phyloP scores from a whole-genome alignment of 2,113 vertebrate species.

The Willisornis vidua region DNA sequence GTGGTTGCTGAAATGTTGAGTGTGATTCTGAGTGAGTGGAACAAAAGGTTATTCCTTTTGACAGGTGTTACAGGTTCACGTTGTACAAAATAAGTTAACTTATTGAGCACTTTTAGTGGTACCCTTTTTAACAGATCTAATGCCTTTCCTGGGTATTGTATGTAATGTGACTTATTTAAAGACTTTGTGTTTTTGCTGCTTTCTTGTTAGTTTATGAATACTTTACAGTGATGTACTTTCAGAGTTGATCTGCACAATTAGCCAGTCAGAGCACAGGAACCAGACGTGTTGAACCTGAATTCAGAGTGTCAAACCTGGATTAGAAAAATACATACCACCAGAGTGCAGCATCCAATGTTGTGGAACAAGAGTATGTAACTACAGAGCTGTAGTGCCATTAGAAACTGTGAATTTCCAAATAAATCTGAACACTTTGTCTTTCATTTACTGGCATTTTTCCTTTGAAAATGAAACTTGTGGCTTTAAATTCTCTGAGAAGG shows the following conservation, averaged over 20 bases:
- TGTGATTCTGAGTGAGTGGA: slow-evolving; percentile 60
- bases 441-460: slow-evolving; percentile 43
- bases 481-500: not conserved
- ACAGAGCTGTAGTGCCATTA: slow-evolving; percentile 97
- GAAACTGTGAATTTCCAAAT: slow-evolving; percentile 99
- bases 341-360: slow-evolving; percentile 77
- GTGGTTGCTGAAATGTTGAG: slow-evolving; percentile 46
- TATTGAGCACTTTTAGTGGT: slow-evolving; percentile 92
- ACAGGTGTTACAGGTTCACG: slow-evolving; percentile 63
- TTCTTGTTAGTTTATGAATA: slow-evolving; percentile 71
- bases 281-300: slow-evolving; percentile 8
- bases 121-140: slow-evolving; percentile 74
- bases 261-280: slow-evolving; percentile 74
- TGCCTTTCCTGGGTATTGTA: slow-evolving; percentile 83
- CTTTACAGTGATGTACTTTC: slow-evolving; percentile 66
- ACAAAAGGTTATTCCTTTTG: slow-evolving; percentile 56
- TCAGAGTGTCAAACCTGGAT: slow-evolving; percentile 53
- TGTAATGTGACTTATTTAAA: slow-evolving; percentile 87
- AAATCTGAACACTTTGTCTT: slow-evolving; percentile 91
- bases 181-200: slow-evolving; percentile 77
- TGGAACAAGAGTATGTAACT: slow-evolving; percentile 86
- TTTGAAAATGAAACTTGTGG: not conserved
- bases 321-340: slow-evolving; percentile 18
- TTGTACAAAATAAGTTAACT: slow-evolving; percentile 80
- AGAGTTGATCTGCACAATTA: slow-evolving; percentile 75